phyloP scores from a whole-genome alignment of 2,113 vertebrate genomes.

The Sigmodon hispidus region DNA sequence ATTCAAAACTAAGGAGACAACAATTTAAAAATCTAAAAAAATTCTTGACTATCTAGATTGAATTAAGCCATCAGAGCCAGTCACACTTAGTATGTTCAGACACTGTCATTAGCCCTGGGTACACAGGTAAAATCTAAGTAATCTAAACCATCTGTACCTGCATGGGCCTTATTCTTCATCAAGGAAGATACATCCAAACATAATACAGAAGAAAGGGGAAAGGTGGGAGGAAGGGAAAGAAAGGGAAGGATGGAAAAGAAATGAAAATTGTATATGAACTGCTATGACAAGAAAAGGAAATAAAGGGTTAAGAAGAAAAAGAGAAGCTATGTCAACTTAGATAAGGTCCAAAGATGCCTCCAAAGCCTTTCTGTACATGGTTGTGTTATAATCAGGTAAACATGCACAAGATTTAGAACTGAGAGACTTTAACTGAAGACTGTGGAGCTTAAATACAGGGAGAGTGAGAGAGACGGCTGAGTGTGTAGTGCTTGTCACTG shows the following conservation, averaged over 20 bases:
- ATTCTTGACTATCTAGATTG: not conserved
- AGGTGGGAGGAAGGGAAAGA: no score
- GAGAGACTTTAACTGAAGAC: not conserved
- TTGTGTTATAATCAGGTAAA: not conserved
- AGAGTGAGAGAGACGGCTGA: not conserved
- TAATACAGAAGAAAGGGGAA: not conserved
- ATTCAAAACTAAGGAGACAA: not conserved
- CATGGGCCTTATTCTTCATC: not conserved
- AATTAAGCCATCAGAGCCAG: slow-evolving; percentile 7
- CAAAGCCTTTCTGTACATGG: not conserved
- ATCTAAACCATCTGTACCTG: not conserved
- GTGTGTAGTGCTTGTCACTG: not conserved
- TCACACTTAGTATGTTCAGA: not conserved
- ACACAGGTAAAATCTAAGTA: not conserved
- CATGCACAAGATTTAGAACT: not conserved
- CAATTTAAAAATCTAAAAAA: not conserved
- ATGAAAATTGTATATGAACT: not conserved
- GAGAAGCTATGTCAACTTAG: not conserved
- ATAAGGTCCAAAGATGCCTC: not conserved
- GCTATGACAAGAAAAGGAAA: not conserved
- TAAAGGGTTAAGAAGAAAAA: not conserved
- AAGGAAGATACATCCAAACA: not conserved
- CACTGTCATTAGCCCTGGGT: not conserved
- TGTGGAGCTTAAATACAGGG: not conserved
- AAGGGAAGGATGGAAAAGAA: not conserved